phyloP scores from a whole-genome alignment of 2,797 vertebrate genomes.

The Melanotaenia parkinsoni region DNA sequence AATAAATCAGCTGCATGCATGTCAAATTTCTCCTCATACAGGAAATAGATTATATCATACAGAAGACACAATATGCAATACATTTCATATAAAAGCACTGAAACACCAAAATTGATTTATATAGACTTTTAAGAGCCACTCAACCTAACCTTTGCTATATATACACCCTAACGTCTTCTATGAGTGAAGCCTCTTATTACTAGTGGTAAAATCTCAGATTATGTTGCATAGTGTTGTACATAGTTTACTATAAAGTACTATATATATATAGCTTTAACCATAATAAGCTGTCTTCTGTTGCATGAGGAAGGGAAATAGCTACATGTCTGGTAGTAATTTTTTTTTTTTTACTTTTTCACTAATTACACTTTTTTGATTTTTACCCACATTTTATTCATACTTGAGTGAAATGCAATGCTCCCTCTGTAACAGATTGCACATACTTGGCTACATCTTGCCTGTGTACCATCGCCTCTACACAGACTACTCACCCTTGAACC shows the following conservation, averaged over 20 bases:
- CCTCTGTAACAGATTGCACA: background rate
- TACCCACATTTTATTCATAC: background rate
- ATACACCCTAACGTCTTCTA: background rate
- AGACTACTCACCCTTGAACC: slow-evolving; percentile 91
- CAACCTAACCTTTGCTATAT: background rate
- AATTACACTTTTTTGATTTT: background rate
- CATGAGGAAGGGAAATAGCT: background rate
- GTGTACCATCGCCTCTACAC: background rate
- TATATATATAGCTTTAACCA: background rate
- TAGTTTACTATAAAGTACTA: background rate
- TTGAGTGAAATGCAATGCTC: background rate
- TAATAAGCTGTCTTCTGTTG: background rate
- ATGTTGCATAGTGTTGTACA: background rate
- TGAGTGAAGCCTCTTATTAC: background rate
- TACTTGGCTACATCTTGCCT: background rate
- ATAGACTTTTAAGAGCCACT: background rate
- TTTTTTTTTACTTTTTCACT: background rate
- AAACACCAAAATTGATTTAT: background rate
- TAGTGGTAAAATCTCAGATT: background rate
- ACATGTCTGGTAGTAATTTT: background rate
- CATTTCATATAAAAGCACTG: background rate
- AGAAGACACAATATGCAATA: background rate
- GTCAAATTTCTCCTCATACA: background rate
- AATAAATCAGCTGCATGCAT: background rate
- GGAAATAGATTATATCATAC: no score